These are phyloP conservation scores for Mus pahari DNA, from an alignment of 2,113 vertebrate species.

Conservation along the genomic window DNA sequence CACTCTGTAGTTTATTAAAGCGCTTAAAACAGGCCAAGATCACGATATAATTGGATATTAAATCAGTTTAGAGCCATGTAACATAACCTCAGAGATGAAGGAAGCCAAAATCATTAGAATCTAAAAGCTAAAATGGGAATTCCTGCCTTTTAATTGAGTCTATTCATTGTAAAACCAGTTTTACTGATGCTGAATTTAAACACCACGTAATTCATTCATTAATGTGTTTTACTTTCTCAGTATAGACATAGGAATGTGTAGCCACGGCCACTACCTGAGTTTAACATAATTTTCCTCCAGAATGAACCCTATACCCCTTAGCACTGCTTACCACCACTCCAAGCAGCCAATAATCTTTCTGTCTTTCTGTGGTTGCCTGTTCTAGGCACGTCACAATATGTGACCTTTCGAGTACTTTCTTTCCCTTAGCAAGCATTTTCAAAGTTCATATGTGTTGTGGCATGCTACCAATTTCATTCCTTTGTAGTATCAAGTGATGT, in stretches of 20 bases:
- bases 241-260: background rate
- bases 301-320: background rate
- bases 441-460: background rate
- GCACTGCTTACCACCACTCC: background rate
- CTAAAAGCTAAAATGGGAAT: background rate
- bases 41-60: background rate
- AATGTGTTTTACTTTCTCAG: background rate
- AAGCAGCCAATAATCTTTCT: background rate
- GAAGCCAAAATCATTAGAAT: background rate
- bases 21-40: background rate
- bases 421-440: background rate
- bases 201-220: background rate
- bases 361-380: background rate
- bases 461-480: background rate
- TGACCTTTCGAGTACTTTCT: background rate
- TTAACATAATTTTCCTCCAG: background rate
- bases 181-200: background rate
- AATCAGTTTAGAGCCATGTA: background rate
- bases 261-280: background rate
- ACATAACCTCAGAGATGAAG: background rate
- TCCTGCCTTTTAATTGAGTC: background rate
- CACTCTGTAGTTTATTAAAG: background rate
- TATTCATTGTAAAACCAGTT: constrained; percentile 2
- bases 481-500: background rate
- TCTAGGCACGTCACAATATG: background rate